Conservation (phyloP, 2,113 vertebrate species). For the Cyrtonyx montezumae region DNA sequence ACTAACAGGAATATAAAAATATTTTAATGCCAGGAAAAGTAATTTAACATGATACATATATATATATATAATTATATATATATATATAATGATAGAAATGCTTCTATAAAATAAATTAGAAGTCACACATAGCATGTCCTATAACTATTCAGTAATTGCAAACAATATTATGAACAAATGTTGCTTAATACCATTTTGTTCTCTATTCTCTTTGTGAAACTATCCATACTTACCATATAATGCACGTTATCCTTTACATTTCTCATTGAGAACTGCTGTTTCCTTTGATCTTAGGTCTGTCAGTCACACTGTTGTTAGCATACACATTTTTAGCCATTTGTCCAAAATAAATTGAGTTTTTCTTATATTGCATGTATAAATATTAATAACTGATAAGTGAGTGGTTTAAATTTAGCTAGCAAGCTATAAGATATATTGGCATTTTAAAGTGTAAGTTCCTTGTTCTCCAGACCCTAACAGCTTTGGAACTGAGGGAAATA, state of each 20-base stretch:
- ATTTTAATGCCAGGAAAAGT: not conserved
- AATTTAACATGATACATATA: not conserved
- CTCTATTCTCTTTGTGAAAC: not conserved
- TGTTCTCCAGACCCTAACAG: not conserved
- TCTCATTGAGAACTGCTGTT: not conserved
- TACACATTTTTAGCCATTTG: not conserved
- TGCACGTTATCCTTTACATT: not conserved
- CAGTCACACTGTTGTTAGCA: not conserved
- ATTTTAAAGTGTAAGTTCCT: not conserved
- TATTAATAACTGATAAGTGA: not conserved
- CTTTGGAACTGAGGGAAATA: not conserved
- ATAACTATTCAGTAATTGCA: not conserved
- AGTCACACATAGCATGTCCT: not conserved
- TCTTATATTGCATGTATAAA: not conserved
- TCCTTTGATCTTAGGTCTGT: not conserved
- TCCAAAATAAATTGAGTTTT: not conserved
- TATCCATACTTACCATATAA: not conserved
- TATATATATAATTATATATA: not conserved
- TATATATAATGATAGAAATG: not conserved
- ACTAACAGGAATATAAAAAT: not conserved
- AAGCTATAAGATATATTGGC: not conserved
- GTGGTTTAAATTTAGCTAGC: not conserved
- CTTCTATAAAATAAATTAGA: not conserved
- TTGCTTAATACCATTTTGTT: not conserved
- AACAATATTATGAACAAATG: not conserved